Evolutionary conservation across 23 tunicate species (phyloP).

Genomic region (Halocynthia roretzi): DNA sequence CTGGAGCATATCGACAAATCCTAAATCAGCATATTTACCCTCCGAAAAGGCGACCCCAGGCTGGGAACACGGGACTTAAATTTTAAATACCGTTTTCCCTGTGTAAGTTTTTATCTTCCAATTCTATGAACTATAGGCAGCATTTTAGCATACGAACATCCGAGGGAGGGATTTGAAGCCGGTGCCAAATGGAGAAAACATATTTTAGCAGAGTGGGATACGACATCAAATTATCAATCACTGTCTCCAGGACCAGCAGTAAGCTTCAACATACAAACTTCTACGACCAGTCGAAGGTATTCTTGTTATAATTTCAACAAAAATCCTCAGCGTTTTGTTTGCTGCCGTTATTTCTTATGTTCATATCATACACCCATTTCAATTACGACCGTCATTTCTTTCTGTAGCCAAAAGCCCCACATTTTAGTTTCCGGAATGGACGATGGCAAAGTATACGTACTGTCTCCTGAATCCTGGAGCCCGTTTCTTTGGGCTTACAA

Average conservation of each 20-base stretch:
- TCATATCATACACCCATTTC: background rate
- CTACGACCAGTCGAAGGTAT: too few species aligned
- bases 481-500: constrained; percentile 60
- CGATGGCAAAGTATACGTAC: constrained; percentile 66
- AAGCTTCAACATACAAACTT: constrained; percentile 6
- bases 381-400: background rate
- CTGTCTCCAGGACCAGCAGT: constrained; percentile 69
- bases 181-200: constrained; percentile 71
- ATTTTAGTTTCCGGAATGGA: constrained; percentile 81
- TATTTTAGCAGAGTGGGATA: constrained; percentile 36
- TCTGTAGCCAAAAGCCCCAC: constrained; percentile 48
- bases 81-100: too few species aligned
- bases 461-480: constrained; percentile 76
- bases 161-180: constrained; percentile 35
- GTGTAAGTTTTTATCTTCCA: background rate
- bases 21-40: too few species aligned
- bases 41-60: too few species aligned
- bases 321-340: background rate
- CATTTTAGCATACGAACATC: constrained; percentile 57
- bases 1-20: too few species aligned
- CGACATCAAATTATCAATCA: constrained; percentile 22
- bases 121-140: constrained; percentile 24
- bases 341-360: background rate
- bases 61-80: too few species aligned
- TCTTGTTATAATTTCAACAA: background rate